Conservation (phyloP, 2,888 invertebrate species). For the Craniophora ligustri region DNA sequence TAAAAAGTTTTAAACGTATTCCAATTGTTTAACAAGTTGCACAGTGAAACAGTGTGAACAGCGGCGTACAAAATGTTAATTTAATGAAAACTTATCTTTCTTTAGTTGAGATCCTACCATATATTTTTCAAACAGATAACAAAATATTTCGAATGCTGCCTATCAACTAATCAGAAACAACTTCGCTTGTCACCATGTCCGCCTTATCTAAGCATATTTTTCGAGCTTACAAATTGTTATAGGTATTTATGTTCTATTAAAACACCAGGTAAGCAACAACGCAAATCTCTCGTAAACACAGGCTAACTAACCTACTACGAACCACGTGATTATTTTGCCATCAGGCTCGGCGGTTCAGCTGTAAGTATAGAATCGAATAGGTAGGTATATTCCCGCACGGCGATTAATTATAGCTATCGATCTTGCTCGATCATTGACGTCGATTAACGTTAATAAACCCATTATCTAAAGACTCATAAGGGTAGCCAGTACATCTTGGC, state of each 20-base stretch:
- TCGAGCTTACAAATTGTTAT: no score
- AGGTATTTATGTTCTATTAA: not conserved
- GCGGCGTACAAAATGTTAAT: constrained; percentile 38
- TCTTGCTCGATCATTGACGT: not conserved
- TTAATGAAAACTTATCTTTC: constrained; percentile 47
- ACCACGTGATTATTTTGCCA: no score
- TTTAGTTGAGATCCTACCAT: constrained; percentile 29
- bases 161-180: no score
- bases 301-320: no score
- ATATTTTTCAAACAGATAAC: no score
- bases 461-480: not conserved
- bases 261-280: no score
- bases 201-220: no score
- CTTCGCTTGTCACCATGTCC: no score
- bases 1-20: constrained; percentile 32
- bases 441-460: not conserved
- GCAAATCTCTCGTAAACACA: no score
- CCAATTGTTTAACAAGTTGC: constrained; percentile 15
- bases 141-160: not conserved
- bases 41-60: constrained; percentile 16
- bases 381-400: not conserved
- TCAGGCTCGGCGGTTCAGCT: no score
- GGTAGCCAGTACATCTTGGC: not conserved
- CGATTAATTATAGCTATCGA: not conserved
- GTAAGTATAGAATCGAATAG: no score